phyloP scores from a whole-genome alignment of 2,113 vertebrate genomes.

The Ictalurus punctatus region DNA sequence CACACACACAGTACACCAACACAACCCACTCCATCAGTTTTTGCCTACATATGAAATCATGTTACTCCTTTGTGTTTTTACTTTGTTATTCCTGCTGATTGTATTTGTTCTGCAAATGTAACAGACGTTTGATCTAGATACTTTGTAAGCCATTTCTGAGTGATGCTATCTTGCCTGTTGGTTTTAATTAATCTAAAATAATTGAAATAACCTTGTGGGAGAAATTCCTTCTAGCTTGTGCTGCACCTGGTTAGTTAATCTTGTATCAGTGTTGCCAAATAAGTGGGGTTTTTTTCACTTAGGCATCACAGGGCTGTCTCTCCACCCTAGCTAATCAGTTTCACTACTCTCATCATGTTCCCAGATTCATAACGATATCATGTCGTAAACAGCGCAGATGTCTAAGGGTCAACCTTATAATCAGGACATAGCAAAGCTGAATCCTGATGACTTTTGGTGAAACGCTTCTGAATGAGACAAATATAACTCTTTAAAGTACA shows the following conservation, averaged over 20 bases:
- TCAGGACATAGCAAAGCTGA: background rate
- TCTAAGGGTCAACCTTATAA: background rate
- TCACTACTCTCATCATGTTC: background rate
- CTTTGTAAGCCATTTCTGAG: background rate
- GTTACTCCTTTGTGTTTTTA: background rate
- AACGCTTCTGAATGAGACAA: background rate
- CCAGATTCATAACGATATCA: background rate
- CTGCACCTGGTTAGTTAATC: background rate
- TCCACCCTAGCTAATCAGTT: background rate
- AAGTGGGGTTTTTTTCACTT: background rate
- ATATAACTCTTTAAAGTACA: background rate
- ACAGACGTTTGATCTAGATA: background rate
- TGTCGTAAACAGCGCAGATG: background rate
- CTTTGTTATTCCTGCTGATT: constrained; percentile 6
- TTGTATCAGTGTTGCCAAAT: background rate
- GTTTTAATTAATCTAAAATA: background rate
- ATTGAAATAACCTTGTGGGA: background rate
- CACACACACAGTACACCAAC: background rate
- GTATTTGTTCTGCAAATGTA: background rate
- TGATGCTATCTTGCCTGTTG: background rate
- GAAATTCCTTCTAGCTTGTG: background rate
- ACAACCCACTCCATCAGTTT: constrained; percentile 3
- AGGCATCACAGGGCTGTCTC: background rate
- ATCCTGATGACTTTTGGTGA: background rate
- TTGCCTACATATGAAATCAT: background rate